These are phyloP conservation scores for Elaphurus davidianus DNA, from an alignment of 2,113 vertebrate species.

Conservation along the genomic window DNA sequence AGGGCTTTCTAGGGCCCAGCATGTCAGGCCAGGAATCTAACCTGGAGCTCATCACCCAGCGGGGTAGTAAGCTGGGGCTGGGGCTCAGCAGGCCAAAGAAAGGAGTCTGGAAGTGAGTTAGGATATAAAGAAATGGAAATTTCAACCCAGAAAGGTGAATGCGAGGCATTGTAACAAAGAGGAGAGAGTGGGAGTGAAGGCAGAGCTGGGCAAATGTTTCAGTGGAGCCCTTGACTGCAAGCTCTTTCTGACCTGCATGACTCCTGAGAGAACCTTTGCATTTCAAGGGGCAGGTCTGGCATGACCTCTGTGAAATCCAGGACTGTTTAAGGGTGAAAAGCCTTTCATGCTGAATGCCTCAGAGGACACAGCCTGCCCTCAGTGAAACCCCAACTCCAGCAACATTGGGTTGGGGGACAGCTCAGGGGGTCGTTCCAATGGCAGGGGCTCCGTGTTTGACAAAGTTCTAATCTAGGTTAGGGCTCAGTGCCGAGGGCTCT, in stretches of 20 bases:
- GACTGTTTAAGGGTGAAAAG: not conserved
- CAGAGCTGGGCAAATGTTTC: not conserved
- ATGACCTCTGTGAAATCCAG: not conserved
- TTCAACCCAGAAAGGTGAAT: not conserved
- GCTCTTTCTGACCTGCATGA: not conserved
- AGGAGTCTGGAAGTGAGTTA: not conserved
- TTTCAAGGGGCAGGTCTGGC: not conserved
- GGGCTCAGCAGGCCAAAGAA: not conserved
- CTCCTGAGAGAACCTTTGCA: not conserved
- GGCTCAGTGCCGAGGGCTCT: conserved; percentile 79
- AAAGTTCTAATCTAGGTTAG: conserved; percentile 82
- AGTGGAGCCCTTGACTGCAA: accelerated
- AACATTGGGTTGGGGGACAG: not conserved
- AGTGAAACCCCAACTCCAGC: not conserved
- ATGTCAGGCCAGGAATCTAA: accelerated
- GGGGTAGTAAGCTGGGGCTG: not conserved
- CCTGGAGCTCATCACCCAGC: accelerated
- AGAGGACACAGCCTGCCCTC: not conserved
- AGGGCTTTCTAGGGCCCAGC: not conserved
- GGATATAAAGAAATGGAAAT: not conserved
- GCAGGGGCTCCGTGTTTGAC: conserved; percentile 67
- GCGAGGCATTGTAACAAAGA: not conserved
- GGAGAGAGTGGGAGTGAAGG: accelerated
- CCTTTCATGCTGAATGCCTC: accelerated
- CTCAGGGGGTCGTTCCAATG: conserved; percentile 33